Conservation (phyloP, 1,140 invertebrate genomes). For the Bombus superbus region DNA sequence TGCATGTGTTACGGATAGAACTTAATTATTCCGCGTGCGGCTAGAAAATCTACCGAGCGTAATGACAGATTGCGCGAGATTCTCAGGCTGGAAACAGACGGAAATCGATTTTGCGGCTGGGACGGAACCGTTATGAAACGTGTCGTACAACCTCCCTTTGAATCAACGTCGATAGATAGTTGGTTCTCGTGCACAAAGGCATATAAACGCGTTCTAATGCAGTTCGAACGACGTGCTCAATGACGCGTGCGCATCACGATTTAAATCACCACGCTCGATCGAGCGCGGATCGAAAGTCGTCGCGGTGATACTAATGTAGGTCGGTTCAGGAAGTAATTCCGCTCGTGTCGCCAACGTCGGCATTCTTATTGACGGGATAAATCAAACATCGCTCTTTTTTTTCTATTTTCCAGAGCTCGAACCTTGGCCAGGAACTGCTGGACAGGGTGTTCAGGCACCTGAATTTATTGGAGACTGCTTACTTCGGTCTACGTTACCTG, state of each 20-base stretch:
- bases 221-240: slow-evolving; percentile 44
- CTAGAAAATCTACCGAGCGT: background rate
- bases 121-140: slow-evolving; percentile 35
- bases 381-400: slow-evolving; percentile 73
- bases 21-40: slow-evolving; percentile 24
- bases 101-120: slow-evolving; percentile 19
- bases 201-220: slow-evolving; percentile 30
- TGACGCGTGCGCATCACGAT: slow-evolving; percentile 54
- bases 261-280: slow-evolving; percentile 54
- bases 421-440: slow-evolving; percentile 92
- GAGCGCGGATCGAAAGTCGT: slow-evolving; percentile 11
- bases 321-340: slow-evolving; percentile 41
- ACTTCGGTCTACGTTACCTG: slow-evolving; percentile 95
- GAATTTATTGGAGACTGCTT: slow-evolving; percentile 95
- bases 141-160: slow-evolving; percentile 26
- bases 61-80: slow-evolving; percentile 25
- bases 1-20: background rate
- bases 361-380: slow-evolving; percentile 11
- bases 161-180: slow-evolving; percentile 7
- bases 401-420: slow-evolving; percentile 89
- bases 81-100: background rate
- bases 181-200: background rate
- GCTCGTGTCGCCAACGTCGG: background rate
- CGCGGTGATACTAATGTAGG: slow-evolving; percentile 11
- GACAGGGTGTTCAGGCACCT: slow-evolving; percentile 95